Conservation (phyloP, 2,888 invertebrate genomes). For the Drosophila setosimentum region DNA sequence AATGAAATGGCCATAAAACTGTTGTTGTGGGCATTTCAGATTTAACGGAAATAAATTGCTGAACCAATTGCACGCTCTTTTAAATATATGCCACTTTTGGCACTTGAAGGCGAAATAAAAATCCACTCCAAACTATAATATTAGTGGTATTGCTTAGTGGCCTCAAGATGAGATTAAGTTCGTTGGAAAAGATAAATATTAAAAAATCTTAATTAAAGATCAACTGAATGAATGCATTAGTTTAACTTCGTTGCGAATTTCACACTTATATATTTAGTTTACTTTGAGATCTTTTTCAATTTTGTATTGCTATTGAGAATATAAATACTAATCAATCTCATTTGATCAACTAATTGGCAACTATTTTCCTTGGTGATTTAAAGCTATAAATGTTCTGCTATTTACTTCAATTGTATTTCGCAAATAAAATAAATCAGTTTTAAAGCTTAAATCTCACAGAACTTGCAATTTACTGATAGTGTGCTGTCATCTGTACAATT, state of each 20-base stretch:
- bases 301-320: neutral
- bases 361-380: neutral
- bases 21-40: constrained; percentile 58
- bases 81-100: constrained; percentile 22
- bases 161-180: constrained; percentile 3
- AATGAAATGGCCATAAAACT: constrained; percentile 72
- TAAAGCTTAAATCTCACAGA: neutral
- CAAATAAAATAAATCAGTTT: neutral
- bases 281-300: neutral
- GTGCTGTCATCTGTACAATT: neutral
- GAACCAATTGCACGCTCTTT: constrained; percentile 59
- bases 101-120: constrained; percentile 13
- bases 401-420: neutral
- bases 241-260: too few species aligned
- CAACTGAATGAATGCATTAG: neutral
- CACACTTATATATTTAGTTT: neutral
- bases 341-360: neutral
- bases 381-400: neutral
- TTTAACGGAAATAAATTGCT: constrained; percentile 74
- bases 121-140: constrained; percentile 34
- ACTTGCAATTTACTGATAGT: neutral
- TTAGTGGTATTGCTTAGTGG: constrained; percentile 1
- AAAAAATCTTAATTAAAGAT: neutral
- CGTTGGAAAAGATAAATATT: neutral
- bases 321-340: neutral